phyloP scores from a whole-genome alignment of 1,140 invertebrate species.

The Heliconius himera region DNA sequence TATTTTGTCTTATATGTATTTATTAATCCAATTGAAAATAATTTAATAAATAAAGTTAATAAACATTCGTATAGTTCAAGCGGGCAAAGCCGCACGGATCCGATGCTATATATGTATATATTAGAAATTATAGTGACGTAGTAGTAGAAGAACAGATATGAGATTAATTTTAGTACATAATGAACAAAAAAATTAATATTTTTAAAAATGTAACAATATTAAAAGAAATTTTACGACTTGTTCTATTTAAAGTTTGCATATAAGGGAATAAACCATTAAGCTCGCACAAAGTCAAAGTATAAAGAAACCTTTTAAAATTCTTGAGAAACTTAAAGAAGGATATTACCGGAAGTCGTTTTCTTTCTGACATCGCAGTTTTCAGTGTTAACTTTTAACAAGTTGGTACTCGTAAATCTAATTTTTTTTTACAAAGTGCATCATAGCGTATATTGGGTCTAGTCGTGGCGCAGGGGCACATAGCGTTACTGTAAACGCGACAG shows the following conservation, averaged over 20 bases:
- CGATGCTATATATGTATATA: too few relatives aligned
- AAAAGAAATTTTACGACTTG: not conserved
- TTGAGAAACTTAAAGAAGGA: conserved; percentile 1
- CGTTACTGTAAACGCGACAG: too few relatives aligned
- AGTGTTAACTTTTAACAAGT: not conserved
- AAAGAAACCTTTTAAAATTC: not conserved
- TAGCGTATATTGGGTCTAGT: not conserved
- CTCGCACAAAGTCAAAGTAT: not conserved
- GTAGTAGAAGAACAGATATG: too few relatives aligned
- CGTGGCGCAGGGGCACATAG: too few relatives aligned
- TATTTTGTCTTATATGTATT: too few relatives aligned
- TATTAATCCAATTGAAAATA: too few relatives aligned
- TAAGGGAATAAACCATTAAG: not conserved
- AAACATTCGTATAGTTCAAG: too few relatives aligned
- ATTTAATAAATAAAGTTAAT: too few relatives aligned
- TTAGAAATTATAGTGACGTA: too few relatives aligned
- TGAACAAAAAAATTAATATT: not conserved
- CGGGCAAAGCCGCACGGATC: too few relatives aligned
- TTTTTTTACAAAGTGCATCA: not conserved
- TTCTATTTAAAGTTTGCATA: conserved; percentile 1
- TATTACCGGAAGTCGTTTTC: conserved; percentile 1
- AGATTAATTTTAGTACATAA: not conserved
- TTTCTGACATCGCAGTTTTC: not conserved
- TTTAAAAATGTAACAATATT: not conserved
- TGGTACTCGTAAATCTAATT: not conserved